These are phyloP conservation scores for Synergus japonicus DNA, from an alignment of 2,888 invertebrate species.

Conservation along the genomic window DNA sequence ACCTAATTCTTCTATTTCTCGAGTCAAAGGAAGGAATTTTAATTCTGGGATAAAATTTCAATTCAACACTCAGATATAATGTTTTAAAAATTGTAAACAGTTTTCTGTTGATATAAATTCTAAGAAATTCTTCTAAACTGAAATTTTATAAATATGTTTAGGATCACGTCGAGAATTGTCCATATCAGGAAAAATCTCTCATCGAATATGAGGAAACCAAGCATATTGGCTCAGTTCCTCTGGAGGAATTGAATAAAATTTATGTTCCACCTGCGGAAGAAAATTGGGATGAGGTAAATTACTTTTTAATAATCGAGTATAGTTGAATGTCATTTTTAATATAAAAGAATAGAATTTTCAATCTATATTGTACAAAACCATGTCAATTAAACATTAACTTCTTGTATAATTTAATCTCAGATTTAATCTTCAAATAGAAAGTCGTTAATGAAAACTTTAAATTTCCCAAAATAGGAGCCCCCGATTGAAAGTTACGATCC, in stretches of 20 bases:
- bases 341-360: background rate
- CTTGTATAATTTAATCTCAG: no score
- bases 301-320: background rate
- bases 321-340: no score
- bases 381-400: no score
- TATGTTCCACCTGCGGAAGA: conserved; percentile 41
- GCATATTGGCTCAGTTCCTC: conserved; percentile 8
- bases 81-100: no score
- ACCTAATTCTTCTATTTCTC: no score
- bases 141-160: conserved; percentile 20
- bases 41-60: no score
- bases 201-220: background rate
- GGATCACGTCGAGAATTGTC: conserved; percentile 45
- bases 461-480: conserved; percentile 48
- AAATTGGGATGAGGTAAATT: conserved; percentile 48
- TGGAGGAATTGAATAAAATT: conserved; percentile 42
- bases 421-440: no score
- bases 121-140: no score
- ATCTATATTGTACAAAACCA: no score
- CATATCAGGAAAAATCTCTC: conserved; percentile 32
- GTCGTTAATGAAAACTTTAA: background rate
- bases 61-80: no score
- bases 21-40: no score
- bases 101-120: no score
- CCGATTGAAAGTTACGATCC: conserved; percentile 57